Evolutionary conservation across 2,113 vertebrate genomes (phyloP).

Genomic region (Cairina moschata): DNA sequence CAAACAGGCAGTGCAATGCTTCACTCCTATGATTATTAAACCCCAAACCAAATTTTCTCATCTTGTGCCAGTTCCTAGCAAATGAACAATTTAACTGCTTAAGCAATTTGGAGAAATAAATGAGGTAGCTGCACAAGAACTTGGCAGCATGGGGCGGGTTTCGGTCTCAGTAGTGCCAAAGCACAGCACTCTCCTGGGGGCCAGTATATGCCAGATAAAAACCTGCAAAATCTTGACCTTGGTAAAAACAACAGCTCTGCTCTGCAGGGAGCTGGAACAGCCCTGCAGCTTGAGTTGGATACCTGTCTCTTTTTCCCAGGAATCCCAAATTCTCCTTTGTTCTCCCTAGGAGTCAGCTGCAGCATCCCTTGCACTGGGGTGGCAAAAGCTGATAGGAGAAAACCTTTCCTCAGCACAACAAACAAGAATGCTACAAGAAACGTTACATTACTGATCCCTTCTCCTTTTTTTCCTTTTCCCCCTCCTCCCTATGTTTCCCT

Average conservation of each 20-base stretch:
- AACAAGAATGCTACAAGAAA: fast-evolving
- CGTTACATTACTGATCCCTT: not conserved
- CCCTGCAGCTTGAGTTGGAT: not conserved
- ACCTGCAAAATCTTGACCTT: not conserved
- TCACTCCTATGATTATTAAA: not conserved
- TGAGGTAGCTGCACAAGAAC: not conserved
- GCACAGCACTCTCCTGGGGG: not conserved
- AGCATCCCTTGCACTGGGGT: not conserved
- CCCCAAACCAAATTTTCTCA: not conserved
- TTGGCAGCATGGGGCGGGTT: not conserved
- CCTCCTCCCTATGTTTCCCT: not conserved
- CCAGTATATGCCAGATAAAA: not conserved
- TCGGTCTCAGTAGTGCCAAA: not conserved
- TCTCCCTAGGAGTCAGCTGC: not conserved
- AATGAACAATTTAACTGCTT: not conserved
- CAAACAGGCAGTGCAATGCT: not conserved
- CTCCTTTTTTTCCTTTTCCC: not conserved
- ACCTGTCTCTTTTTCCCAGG: not conserved
- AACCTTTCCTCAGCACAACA: not conserved
- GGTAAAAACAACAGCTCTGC: not conserved
- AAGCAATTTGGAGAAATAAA: not conserved
- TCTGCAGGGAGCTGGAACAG: not conserved
- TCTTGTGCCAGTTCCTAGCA: not conserved
- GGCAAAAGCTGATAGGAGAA: fast-evolving
- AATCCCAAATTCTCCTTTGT: not conserved